A percentile compares a stretch with the other conserved stretches of the same genome.
phyloP scores from a whole-genome alignment of 2,797 vertebrate species.

The Siniperca scherzeri region DNA sequence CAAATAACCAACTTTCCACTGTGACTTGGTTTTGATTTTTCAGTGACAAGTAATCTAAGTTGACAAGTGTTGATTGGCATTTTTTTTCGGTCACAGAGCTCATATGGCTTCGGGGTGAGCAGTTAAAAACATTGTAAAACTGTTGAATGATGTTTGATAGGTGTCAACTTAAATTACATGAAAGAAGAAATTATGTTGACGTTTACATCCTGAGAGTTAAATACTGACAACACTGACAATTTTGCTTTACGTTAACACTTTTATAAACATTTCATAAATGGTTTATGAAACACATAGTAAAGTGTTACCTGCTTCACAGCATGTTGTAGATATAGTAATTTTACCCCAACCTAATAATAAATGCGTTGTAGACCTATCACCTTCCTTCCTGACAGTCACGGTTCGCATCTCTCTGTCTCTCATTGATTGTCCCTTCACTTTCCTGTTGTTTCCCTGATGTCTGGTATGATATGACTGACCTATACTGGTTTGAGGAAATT shows the following conservation, averaged over 20 bases:
- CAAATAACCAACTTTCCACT: constrained; percentile 17
- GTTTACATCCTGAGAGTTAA: background rate
- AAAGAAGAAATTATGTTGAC: background rate
- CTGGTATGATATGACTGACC: too few species aligned
- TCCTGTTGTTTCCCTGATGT: too few species aligned
- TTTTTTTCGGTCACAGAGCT: constrained; percentile 4
- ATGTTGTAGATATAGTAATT: background rate
- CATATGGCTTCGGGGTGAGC: background rate
- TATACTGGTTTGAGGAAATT: too few species aligned
- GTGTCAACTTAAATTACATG: background rate
- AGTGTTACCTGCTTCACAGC: too few species aligned
- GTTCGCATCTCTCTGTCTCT: too few species aligned
- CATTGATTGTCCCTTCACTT: too few species aligned
- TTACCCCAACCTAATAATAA: background rate
- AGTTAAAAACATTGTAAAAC: background rate
- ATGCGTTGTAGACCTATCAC: background rate
- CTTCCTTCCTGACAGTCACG: too few species aligned
- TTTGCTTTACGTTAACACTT: background rate
- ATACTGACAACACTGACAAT: background rate
- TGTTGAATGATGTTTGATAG: constrained; percentile 1
- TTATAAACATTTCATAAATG: too few species aligned
- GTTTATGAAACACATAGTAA: background rate
- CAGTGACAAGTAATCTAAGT: background rate
- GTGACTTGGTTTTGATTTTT: background rate
- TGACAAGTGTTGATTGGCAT: constrained; percentile 14